Conservation (phyloP, 37 sponge, comb jelly and placozoan genomes). For the Ianthella basta region DNA sequence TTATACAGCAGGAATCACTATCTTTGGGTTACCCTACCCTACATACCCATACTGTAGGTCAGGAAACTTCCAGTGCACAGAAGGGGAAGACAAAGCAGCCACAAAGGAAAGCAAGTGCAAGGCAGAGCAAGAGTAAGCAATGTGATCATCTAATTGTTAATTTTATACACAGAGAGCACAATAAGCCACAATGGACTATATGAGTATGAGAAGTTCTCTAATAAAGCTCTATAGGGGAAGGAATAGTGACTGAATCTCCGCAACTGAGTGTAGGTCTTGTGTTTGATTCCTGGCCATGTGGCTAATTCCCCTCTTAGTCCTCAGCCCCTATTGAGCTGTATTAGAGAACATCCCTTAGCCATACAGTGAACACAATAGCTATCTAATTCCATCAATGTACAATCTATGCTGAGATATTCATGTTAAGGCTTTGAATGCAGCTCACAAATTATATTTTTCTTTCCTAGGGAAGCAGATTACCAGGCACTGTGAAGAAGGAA, state of each 20-base stretch:
- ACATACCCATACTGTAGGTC: not conserved
- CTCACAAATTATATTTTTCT: not conserved
- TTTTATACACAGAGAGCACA: too few species aligned
- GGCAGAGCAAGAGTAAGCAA: too few species aligned
- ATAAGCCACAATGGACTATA: too few species aligned
- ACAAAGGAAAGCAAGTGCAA: not conserved
- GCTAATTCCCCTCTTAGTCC: too few species aligned
- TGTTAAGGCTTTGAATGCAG: not conserved
- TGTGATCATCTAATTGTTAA: too few species aligned
- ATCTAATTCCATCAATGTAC: not conserved
- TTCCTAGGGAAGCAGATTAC: not conserved
- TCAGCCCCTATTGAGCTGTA: too few species aligned
- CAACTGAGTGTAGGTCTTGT: too few species aligned
- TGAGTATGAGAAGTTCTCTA: too few species aligned
- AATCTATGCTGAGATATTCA: not conserved
- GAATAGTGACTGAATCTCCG: too few species aligned
- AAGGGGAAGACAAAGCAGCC: not conserved
- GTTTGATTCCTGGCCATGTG: too few species aligned
- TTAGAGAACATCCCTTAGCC: too few species aligned
- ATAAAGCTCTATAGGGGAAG: too few species aligned
- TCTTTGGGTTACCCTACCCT: not conserved
- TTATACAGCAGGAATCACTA: not conserved
- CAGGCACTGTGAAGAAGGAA: not conserved
- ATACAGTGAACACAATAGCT: not conserved
- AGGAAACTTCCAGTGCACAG: not conserved